Evolutionary conservation across 2,888 invertebrate genomes (phyloP).

Genomic region (Drosophila mayaguana): DNA sequence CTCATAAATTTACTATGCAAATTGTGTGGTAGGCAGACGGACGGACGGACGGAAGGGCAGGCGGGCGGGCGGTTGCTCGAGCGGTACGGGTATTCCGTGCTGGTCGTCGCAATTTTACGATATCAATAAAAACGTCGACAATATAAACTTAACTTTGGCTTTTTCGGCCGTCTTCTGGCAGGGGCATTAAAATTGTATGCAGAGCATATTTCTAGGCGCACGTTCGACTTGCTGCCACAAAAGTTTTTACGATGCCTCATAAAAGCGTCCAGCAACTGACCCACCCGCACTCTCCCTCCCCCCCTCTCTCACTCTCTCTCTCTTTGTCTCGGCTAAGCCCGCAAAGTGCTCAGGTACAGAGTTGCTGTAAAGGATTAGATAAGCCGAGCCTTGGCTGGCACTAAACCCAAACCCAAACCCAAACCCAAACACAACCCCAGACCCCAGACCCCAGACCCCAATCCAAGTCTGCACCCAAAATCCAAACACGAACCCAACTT

Average conservation of each 20-base stretch:
- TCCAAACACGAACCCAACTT: slow-evolving; percentile 24
- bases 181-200: slow-evolving; percentile 73
- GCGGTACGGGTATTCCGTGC: slow-evolving; percentile 48
- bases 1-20: slow-evolving; percentile 81
- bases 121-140: slow-evolving; percentile 81
- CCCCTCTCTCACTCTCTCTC: background rate
- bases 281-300: slow-evolving; percentile 10
- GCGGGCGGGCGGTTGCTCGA: background rate
- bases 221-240: slow-evolving; percentile 58
- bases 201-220: slow-evolving; percentile 78
- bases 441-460: slow-evolving; percentile 1
- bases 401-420: slow-evolving; percentile 32
- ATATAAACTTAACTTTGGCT: slow-evolving; percentile 77
- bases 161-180: slow-evolving; percentile 43
- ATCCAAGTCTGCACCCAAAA: slow-evolving; percentile 5
- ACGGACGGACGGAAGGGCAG: background rate
- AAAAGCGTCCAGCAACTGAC: slow-evolving; percentile 64
- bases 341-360: slow-evolving; percentile 23
- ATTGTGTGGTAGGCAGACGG: slow-evolving; percentile 62
- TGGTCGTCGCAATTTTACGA: slow-evolving; percentile 75
- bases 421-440: background rate
- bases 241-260: slow-evolving; percentile 74
- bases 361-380: slow-evolving; percentile 74
- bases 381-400: slow-evolving; percentile 53
- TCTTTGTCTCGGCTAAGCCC: background rate